Conservation (phyloP, 2,113 vertebrate species). For the Lanius ludovicianus region DNA sequence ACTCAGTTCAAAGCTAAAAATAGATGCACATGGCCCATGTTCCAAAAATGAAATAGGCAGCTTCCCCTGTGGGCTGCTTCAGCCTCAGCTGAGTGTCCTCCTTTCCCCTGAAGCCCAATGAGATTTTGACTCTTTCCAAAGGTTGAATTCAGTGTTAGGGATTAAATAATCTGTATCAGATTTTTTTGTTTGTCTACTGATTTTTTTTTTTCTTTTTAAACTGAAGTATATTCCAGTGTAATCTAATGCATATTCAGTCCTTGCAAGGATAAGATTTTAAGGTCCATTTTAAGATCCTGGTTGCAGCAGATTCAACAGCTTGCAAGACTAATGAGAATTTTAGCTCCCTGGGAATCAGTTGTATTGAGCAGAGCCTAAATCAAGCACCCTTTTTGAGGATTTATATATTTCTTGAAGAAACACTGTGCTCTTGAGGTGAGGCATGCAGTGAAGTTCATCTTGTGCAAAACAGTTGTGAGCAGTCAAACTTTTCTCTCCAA, state of each 20-base stretch:
- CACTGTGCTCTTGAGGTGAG: background rate
- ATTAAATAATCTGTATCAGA: background rate
- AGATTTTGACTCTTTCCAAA: background rate
- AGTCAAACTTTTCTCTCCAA: background rate
- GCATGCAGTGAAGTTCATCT: background rate
- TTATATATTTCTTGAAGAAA: background rate
- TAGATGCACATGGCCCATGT: background rate
- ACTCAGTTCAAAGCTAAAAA: slow-evolving; percentile 32
- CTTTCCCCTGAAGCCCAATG: background rate
- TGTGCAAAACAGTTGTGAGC: background rate
- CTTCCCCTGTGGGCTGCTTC: slow-evolving; percentile 12
- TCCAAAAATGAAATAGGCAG: slow-evolving; percentile 48
- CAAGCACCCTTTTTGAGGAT: background rate
- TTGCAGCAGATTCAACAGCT: background rate
- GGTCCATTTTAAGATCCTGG: background rate
- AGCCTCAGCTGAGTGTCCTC: background rate
- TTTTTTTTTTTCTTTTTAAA: background rate
- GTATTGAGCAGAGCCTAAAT: background rate
- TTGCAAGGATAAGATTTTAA: background rate
- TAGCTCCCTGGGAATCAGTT: background rate
- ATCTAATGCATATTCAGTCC: fast-evolving
- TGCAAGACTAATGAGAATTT: fast-evolving
- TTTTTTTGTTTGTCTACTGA: background rate
- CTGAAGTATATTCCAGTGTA: background rate
- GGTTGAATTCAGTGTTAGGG: background rate